Evolutionary conservation across 2,113 vertebrate genomes (phyloP), one percentile per base, ranked within the genome.

Genomic region (Seriola rivoliana): DNA sequence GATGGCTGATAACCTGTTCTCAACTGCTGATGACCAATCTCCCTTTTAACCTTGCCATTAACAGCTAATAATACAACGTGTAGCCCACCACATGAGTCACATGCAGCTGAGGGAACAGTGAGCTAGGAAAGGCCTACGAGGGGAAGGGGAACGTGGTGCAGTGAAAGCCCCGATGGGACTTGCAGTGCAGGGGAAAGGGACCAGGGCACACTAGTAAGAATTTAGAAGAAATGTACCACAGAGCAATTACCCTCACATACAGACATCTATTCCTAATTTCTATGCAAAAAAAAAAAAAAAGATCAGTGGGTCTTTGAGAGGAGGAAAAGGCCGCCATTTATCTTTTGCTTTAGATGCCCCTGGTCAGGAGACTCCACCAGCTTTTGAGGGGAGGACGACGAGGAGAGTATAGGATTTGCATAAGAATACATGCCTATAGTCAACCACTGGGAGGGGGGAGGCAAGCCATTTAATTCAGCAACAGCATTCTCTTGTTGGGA

Each of bases 381-480:
- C 80, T 88, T 92, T 75, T 64, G 36, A 68, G 57, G 75, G 63
- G 55, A 59, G 55, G 68, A 42, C 23, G 25, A 71, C 66, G 67
- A 81, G 83, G 81, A 74, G 88, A 80, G 75, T 19, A 23, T 29
- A 0, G 36, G 42, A 93, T 95, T 93, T 94, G 88, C 94, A 94
- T 95, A 81, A 94, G 82, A 93, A 95, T 93, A 80, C 74, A 86
- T 72, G 66, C 78, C 80, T 80, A 74, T 81, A 80, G 77, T 80
- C 79, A 81, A 89, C 67, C 79, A 58, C 63, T 66, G 67, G 74
- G 89, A 57, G 62, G 16, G 57, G 68, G 78, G 71, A 69, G 34
- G 70, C 70, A 34, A 36, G 78, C 73, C 46, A 59, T 87, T 94
- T 92, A 84, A 91, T 92, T 91, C 84, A 88, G 88, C 81, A 57